These are phyloP conservation scores for Osmoderma eremita DNA, from an alignment of 2,888 invertebrate species.

Conservation along the genomic window DNA sequence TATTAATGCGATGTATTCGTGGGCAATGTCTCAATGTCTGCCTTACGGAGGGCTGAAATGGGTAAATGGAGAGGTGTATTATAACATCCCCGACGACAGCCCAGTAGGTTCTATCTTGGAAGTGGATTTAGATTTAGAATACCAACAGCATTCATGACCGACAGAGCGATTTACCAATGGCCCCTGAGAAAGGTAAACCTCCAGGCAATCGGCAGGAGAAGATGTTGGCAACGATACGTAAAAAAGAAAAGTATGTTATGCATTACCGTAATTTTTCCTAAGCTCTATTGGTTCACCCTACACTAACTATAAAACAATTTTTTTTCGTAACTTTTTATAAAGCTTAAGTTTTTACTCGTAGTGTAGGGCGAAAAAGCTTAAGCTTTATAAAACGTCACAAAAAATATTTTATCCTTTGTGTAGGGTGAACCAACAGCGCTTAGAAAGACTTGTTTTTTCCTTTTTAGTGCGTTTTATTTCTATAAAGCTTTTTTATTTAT, in stretches of 20 bases:
- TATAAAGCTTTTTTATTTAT: too few species aligned
- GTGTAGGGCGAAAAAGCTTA: too few species aligned
- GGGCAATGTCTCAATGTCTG: slow-evolving; percentile 48
- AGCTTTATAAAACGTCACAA: too few species aligned
- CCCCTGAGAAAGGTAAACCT: slow-evolving; percentile 44
- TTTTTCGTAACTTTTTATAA: too few species aligned
- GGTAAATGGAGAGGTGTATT: slow-evolving; percentile 42
- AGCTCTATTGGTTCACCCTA: too few species aligned
- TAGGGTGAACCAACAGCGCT: too few species aligned
- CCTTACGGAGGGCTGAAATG: slow-evolving; percentile 55
- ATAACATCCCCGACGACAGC: slow-evolving; percentile 3
- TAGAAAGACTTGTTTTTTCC: too few species aligned
- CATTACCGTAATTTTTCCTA: too few species aligned
- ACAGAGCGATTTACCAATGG: slow-evolving; percentile 56
- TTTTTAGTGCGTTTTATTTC: too few species aligned
- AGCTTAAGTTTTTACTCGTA: too few species aligned
- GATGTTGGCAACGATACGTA: slow-evolving; percentile 39
- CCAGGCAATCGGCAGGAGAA: background rate
- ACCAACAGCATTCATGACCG: slow-evolving; percentile 51
- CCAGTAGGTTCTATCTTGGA: slow-evolving; percentile 54
- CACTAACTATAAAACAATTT: too few species aligned
- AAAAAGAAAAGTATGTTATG: slow-evolving; percentile 47
- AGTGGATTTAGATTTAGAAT: slow-evolving; percentile 54
- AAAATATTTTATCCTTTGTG: too few species aligned
- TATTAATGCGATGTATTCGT: slow-evolving; percentile 42